Conservation (phyloP, 2,888 invertebrate genomes). For the Apodemia duryi region DNA sequence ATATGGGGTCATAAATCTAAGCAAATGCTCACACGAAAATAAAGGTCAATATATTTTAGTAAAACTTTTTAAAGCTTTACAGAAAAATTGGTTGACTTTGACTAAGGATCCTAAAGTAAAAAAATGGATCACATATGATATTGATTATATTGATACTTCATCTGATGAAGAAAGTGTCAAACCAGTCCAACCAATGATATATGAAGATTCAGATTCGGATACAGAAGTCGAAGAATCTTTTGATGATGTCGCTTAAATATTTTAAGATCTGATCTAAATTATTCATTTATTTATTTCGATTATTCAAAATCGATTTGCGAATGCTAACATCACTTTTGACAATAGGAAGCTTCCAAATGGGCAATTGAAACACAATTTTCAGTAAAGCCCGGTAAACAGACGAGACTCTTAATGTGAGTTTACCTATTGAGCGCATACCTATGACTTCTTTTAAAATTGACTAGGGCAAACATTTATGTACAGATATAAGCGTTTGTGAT, state of each 20-base stretch:
- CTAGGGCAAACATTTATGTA: too few species aligned
- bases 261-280: too few species aligned
- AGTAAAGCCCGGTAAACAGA: too few species aligned
- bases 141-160: slow-evolving; percentile 51
- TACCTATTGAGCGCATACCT: too few species aligned
- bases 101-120: slow-evolving; percentile 40
- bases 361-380: too few species aligned
- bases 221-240: slow-evolving; percentile 46
- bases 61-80: slow-evolving; percentile 46
- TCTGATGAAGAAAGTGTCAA: slow-evolving; percentile 49
- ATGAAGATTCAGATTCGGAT: slow-evolving; percentile 38
- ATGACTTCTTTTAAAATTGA: too few species aligned
- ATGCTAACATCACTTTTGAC: too few species aligned
- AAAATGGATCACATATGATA: slow-evolving; percentile 63
- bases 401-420: too few species aligned
- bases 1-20: slow-evolving; percentile 51
- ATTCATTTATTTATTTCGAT: too few species aligned
- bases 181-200: slow-evolving; percentile 27
- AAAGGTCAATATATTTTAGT: slow-evolving; percentile 62
- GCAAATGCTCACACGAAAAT: slow-evolving; percentile 44
- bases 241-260: slow-evolving; percentile 37
- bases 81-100: slow-evolving; percentile 54
- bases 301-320: too few species aligned
- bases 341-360: too few species aligned
- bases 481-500: too few species aligned